Conservation (phyloP, 2,113 vertebrate genomes). For the Anthoscopus minutus region DNA sequence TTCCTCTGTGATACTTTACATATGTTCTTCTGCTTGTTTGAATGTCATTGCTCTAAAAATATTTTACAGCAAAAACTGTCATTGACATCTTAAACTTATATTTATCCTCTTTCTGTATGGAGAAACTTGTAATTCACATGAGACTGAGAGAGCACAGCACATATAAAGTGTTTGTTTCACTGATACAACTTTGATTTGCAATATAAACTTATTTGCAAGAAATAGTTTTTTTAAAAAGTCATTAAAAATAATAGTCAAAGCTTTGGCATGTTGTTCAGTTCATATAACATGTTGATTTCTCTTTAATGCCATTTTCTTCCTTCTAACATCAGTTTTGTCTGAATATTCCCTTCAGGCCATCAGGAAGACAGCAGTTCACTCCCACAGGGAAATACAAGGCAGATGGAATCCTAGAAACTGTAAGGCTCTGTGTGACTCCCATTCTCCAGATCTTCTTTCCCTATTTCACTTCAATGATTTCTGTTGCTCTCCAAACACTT, state of each 20-base stretch:
- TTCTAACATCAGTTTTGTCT: neutral
- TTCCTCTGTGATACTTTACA: neutral
- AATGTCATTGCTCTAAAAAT: neutral
- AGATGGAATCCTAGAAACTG: slow-evolving; percentile 89
- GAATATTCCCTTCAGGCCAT: slow-evolving; percentile 74
- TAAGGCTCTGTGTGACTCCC: slow-evolving; percentile 64
- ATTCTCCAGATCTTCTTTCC: neutral
- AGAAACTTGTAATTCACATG: neutral
- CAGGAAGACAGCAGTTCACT: slow-evolving; percentile 82
- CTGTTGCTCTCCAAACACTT: neutral
- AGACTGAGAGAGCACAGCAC: neutral
- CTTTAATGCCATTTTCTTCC: neutral
- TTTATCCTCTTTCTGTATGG: neutral
- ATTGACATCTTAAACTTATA: neutral
- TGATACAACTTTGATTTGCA: neutral
- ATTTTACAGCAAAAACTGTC: neutral
- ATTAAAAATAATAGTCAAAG: neutral
- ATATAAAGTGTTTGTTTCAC: neutral
- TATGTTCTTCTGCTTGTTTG: neutral
- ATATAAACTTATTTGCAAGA: neutral
- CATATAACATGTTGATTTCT: neutral
- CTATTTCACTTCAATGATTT: neutral
- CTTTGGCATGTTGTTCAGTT: neutral
- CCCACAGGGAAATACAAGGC: slow-evolving; percentile 83
- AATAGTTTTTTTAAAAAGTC: neutral